Evolutionary conservation across 2,888 invertebrate species (phyloP).

Genomic region (Polydrusus cervinus): DNA sequence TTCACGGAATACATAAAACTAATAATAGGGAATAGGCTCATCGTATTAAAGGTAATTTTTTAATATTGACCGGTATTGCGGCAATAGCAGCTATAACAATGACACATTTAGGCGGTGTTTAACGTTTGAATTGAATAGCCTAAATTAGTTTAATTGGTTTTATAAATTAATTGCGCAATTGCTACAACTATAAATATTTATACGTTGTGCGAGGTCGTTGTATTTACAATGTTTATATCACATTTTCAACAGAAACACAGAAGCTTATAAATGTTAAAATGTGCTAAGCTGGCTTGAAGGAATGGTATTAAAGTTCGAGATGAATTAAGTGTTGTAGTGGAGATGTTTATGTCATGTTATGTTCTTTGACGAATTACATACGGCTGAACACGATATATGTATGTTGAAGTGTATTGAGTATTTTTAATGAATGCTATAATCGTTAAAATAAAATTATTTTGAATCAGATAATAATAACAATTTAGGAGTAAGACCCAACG

Average conservation of each 20-base stretch:
- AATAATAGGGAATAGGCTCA: neutral
- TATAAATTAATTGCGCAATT: conserved; percentile 15
- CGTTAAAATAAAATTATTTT: too few species aligned
- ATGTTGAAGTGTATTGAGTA: too few species aligned
- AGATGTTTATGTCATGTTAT: neutral
- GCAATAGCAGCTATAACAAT: neutral
- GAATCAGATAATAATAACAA: too few species aligned
- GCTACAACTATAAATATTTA: conserved; percentile 19
- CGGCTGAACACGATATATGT: too few species aligned
- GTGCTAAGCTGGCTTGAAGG: conserved; percentile 3
- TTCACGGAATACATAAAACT: neutral
- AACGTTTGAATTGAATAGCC: neutral
- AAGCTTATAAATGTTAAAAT: conserved; percentile 14
- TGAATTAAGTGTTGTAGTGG: conserved; percentile 6
- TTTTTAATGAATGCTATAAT: too few species aligned
- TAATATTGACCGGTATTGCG: conserved; percentile 2
- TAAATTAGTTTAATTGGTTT: conserved; percentile 27
- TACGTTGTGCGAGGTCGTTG: conserved; percentile 25
- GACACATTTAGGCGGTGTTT: conserved; percentile 14
- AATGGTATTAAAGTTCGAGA: conserved; percentile 1
- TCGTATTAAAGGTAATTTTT: neutral
- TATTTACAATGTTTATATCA: conserved; percentile 1
- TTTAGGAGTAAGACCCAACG: too few species aligned
- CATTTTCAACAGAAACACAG: neutral
- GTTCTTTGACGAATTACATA: too few species aligned